Evolutionary conservation across 1,140 invertebrate species (phyloP).

Genomic region (Portunus trituberculatus): DNA sequence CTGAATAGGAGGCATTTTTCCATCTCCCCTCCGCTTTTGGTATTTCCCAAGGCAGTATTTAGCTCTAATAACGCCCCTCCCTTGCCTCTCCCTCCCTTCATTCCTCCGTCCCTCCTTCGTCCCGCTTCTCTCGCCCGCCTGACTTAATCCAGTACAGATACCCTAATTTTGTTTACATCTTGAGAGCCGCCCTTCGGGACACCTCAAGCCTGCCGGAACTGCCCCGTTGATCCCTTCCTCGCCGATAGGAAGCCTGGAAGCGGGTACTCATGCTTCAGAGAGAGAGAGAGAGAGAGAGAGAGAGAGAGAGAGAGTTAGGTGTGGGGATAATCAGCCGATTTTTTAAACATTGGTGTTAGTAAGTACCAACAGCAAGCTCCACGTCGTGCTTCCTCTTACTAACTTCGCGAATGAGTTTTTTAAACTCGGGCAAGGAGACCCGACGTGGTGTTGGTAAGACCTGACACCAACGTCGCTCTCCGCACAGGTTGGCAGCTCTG

Average conservation of each 20-base stretch:
- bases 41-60: constrained; percentile 3
- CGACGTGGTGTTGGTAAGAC: no score
- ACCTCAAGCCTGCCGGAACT: background rate
- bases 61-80: background rate
- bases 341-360: no score
- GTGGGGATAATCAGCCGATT: no score
- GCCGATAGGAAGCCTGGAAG: background rate
- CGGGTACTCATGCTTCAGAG: no score
- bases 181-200: background rate
- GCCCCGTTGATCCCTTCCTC: background rate
- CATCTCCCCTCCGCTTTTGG: background rate
- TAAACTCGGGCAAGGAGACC: no score
- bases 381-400: no score
- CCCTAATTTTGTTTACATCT: constrained; percentile 23
- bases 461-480: no score
- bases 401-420: no score
- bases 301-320: no score
- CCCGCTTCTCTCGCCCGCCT: background rate
- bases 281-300: no score
- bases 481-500: no score
- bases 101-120: background rate
- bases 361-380: no score
- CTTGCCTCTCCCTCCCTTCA: background rate
- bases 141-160: background rate
- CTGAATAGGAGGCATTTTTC: background rate